Percentiles rank a stretch among this genome's conserved stretches.
These are phyloP conservation scores for Myotis yumanensis DNA, from an alignment of 2,113 vertebrate species.

Conservation along the genomic window DNA sequence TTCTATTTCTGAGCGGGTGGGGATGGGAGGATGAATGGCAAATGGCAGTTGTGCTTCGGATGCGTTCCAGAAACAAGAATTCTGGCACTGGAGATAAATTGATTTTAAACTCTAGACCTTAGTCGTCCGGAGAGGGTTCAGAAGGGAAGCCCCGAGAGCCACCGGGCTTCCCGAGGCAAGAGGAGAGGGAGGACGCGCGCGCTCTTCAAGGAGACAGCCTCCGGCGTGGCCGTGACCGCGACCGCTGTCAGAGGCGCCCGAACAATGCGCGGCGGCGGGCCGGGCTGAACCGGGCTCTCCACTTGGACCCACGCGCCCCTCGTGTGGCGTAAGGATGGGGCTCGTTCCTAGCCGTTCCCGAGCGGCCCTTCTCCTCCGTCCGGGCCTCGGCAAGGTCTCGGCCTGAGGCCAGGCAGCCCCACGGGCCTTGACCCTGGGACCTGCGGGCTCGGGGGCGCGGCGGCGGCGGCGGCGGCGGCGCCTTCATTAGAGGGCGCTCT, in stretches of 20 bases:
- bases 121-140: neutral
- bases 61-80: constrained; percentile 43
- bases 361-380: neutral
- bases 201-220: neutral
- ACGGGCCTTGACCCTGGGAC: neutral
- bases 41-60: neutral
- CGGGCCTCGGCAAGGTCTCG: neutral
- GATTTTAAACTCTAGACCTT: constrained; percentile 16
- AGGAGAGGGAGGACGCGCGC: neutral
- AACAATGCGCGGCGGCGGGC: constrained; percentile 1
- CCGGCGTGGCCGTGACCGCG: neutral
- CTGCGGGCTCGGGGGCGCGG: neutral
- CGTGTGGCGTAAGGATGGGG: neutral
- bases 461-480: neutral
- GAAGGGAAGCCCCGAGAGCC: neutral
- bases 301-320: neutral
- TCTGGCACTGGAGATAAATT: neutral
- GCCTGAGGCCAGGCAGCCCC: neutral
- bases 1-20: neutral
- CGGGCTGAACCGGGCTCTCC: neutral
- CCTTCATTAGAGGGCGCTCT: constrained; percentile 77
- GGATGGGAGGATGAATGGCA: neutral
- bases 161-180: neutral
- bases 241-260: neutral
- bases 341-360: neutral